phyloP scores from a whole-genome alignment of 2,888 invertebrate genomes.

The Bimastos eiseni region DNA sequence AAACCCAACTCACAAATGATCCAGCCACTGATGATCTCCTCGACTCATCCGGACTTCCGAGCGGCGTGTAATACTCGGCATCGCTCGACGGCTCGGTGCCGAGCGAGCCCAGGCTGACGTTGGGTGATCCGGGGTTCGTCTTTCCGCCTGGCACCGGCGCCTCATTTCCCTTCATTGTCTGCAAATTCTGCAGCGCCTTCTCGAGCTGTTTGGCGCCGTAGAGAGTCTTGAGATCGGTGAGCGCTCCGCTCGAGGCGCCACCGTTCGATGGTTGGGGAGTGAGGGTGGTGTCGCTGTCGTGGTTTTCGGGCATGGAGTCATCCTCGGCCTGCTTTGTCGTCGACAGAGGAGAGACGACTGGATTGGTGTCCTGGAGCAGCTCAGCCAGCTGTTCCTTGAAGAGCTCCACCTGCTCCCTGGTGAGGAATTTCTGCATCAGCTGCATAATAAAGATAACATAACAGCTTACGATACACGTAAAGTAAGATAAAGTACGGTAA shows the following conservation, averaged over 20 bases:
- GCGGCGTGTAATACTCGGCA: conserved; percentile 36
- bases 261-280: background rate
- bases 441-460: conserved; percentile 55
- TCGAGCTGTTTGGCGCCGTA: background rate
- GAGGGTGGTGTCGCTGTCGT: background rate
- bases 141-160: background rate
- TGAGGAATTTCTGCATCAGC: conserved; percentile 78
- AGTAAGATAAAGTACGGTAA: background rate
- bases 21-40: conserved; percentile 22
- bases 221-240: background rate
- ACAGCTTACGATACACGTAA: background rate
- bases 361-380: conserved; percentile 81
- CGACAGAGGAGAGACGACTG: conserved; percentile 55
- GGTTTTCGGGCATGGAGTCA: background rate
- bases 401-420: conserved; percentile 76
- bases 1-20: background rate
- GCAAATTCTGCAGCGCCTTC: background rate
- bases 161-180: background rate
- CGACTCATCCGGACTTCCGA: conserved; percentile 37
- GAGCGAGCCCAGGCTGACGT: conserved; percentile 1
- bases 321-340: background rate
- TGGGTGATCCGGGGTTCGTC: background rate
- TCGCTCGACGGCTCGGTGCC: conserved; percentile 34
- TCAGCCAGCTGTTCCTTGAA: conserved; percentile 79
- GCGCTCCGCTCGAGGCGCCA: too few relatives aligned